phyloP scores from a whole-genome alignment of 2,888 invertebrate species.

The Theodoxus fluviatilis region DNA sequence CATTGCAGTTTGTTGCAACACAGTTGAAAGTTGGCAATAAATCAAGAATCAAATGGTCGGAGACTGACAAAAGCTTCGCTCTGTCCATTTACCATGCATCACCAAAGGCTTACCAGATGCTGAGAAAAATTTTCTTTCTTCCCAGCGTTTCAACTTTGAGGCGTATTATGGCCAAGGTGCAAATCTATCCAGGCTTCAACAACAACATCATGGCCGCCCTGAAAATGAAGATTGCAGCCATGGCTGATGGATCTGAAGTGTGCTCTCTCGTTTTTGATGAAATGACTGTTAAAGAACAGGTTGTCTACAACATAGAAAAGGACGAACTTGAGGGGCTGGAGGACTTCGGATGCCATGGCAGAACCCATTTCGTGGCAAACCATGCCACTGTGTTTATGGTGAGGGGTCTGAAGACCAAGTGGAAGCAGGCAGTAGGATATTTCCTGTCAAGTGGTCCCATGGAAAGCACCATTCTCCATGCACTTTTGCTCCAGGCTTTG shows the following conservation, averaged over 20 bases:
- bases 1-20: no score
- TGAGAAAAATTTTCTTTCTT: no score
- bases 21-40: no score
- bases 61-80: no score
- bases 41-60: no score
- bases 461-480: neutral
- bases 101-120: no score
- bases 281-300: neutral
- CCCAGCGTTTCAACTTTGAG: no score
- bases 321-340: conserved; percentile 1
- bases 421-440: conserved; percentile 6
- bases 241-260: neutral
- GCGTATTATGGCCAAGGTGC: no score
- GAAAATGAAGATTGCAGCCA: neutral
- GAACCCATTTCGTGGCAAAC: neutral
- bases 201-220: neutral
- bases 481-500: neutral
- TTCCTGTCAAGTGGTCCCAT: neutral
- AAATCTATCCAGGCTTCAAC: no score
- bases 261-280: neutral
- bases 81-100: no score
- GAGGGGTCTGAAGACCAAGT: neutral
- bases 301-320: neutral
- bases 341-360: neutral
- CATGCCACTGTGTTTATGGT: conserved; percentile 8